phyloP scores from a whole-genome alignment of 2,797 vertebrate species.

The Typhlichthys subterraneus region DNA sequence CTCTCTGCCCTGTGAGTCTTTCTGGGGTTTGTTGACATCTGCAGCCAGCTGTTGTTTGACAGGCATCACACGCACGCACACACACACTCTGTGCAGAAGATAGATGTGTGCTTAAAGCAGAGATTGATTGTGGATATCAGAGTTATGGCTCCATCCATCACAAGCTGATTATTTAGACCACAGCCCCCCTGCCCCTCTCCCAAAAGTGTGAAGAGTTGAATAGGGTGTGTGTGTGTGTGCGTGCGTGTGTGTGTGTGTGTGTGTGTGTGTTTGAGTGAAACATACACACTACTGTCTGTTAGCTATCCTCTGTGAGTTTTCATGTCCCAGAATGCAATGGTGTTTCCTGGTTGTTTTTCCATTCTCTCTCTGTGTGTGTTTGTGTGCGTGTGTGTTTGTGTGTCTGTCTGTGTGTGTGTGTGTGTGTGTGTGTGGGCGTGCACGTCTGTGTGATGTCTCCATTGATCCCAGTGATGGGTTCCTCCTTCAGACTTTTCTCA shows the following conservation, averaged over 20 bases:
- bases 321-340: too few relatives aligned
- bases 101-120: constrained; percentile 98
- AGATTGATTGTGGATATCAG: constrained; percentile 99
- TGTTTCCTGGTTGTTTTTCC: too few relatives aligned
- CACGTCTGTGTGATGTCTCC: constrained; percentile 8
- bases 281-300: too few relatives aligned
- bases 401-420: constrained; percentile 1
- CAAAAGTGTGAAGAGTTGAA: too few relatives aligned
- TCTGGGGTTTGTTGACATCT: too few relatives aligned
- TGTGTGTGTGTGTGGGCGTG: constrained; percentile 10
- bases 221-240: constrained; percentile 37
- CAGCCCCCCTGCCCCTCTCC: constrained; percentile 80
- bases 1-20: constrained; percentile 38
- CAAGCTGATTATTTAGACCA: constrained; percentile 93
- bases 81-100: constrained; percentile 71
- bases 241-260: constrained; percentile 20
- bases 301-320: too few relatives aligned
- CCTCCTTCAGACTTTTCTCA: too few relatives aligned
- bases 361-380: neutral
- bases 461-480: neutral
- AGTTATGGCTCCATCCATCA: constrained; percentile 98
- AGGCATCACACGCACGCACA: too few relatives aligned
- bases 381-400: constrained; percentile 1
- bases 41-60: too few relatives aligned
- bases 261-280: constrained; percentile 11